These are phyloP conservation scores for Orthosia gracilis DNA, from an alignment of 2,888 invertebrate species.

Conservation along the genomic window DNA sequence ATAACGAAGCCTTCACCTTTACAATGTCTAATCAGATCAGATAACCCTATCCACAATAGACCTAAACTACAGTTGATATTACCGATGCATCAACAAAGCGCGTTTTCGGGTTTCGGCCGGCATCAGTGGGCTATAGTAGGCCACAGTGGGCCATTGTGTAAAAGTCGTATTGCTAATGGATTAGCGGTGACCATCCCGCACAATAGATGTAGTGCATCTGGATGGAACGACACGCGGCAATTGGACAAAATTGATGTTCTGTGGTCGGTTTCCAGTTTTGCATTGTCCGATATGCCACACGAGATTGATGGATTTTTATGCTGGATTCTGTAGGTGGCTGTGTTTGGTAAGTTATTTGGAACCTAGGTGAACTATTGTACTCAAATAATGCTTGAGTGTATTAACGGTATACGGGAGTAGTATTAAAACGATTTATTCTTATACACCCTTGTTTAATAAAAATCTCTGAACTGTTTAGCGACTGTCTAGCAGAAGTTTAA, in stretches of 20 bases:
- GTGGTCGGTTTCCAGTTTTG: conserved; percentile 67
- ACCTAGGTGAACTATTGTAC: too few relatives aligned
- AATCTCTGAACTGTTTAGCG: too few relatives aligned
- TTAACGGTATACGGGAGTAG: too few relatives aligned
- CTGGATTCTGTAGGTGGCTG: conserved; percentile 8
- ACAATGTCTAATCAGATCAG: conserved; percentile 8
- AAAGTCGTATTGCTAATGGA: conserved; percentile 87
- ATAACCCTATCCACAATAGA: conserved; percentile 1
- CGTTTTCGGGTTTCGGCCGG: conserved; percentile 69
- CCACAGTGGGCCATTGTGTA: conserved; percentile 81
- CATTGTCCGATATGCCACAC: conserved; percentile 61
- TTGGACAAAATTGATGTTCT: conserved; percentile 75
- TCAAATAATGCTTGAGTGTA: too few relatives aligned
- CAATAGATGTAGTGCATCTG: conserved; percentile 69
- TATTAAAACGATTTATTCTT: too few relatives aligned
- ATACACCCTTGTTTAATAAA: too few relatives aligned
- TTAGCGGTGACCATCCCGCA: conserved; percentile 79
- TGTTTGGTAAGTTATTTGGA: too few relatives aligned
- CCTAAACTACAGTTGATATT: conserved; percentile 45
- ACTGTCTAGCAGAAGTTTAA: too few relatives aligned
- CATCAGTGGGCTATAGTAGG: conserved; percentile 80
- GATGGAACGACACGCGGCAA: conserved; percentile 72
- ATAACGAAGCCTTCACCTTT: not conserved
- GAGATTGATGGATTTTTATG: conserved; percentile 57
- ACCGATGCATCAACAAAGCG: conserved; percentile 66